Percentiles rank a stretch among this genome's conserved stretches.
phyloP scores from a whole-genome alignment of 2,888 invertebrate genomes.

The Listrodromus nycthemerus region DNA sequence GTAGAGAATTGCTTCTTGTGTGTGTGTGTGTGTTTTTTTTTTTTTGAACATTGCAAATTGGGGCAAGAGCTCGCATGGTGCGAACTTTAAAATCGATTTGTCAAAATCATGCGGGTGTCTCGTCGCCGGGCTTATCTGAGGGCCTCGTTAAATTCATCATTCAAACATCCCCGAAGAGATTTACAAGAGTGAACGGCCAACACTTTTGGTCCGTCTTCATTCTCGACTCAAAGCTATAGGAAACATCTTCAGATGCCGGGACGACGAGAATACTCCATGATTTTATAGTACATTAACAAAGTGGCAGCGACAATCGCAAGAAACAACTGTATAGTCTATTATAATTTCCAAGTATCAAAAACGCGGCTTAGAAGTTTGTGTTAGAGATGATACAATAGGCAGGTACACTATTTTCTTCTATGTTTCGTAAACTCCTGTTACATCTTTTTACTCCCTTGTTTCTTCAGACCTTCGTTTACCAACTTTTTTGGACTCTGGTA shows the following conservation, averaged over 20 bases:
- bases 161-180: not conserved
- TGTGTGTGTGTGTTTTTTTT: constrained; percentile 11
- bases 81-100: constrained; percentile 49
- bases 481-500: constrained; percentile 20
- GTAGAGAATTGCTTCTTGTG: not conserved
- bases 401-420: constrained; percentile 62
- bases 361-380: constrained; percentile 32
- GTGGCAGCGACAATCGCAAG: constrained; percentile 35
- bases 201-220: not conserved
- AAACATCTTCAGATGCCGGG: constrained; percentile 30
- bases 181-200: constrained; percentile 2
- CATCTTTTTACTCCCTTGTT: not conserved
- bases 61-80: not conserved
- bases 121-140: not conserved
- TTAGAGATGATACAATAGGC: constrained; percentile 51
- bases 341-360: constrained; percentile 58
- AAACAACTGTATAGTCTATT: constrained; percentile 50
- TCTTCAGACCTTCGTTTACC: not conserved
- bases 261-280: constrained; percentile 7
- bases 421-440: constrained; percentile 47
- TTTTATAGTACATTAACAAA: constrained; percentile 27
- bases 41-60: constrained; percentile 29
- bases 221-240: constrained; percentile 12
- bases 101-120: constrained; percentile 46
- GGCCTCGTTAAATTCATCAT: not conserved